Conservation (phyloP, 1,140 invertebrate genomes). For the Euura saliciscinereae region DNA sequence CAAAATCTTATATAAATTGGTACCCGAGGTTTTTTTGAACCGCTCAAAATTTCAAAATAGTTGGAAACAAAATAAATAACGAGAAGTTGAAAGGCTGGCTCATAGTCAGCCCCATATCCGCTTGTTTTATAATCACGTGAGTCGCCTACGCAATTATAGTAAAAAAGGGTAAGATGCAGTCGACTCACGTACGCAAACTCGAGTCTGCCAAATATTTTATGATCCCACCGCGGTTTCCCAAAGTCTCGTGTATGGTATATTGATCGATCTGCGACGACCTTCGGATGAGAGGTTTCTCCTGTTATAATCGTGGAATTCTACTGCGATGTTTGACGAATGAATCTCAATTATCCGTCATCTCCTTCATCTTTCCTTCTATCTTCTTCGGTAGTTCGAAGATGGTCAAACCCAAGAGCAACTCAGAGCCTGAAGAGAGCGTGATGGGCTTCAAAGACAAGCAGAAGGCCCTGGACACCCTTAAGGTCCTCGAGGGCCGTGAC, state of each 20-base stretch:
- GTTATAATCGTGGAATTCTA: too few species aligned
- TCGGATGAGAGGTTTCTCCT: not conserved
- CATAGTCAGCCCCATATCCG: not conserved
- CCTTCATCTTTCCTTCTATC: too few species aligned
- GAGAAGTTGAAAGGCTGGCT: too few species aligned
- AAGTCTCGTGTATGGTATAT: not conserved
- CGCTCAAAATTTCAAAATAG: not conserved
- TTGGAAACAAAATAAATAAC: not conserved
- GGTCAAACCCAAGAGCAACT: slow-evolving; percentile 21
- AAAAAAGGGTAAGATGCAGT: not conserved
- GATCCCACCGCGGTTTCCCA: not conserved
- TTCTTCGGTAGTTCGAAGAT: slow-evolving; percentile 11
- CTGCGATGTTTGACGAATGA: too few species aligned
- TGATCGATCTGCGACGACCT: not conserved
- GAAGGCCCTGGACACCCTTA: slow-evolving; percentile 50
- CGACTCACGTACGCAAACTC: not conserved
- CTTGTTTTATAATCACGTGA: not conserved
- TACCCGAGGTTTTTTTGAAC: too few species aligned
- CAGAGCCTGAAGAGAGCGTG: slow-evolving; percentile 23
- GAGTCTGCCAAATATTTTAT: not conserved
- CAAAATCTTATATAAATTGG: too few species aligned
- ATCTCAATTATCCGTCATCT: too few species aligned
- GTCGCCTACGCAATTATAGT: not conserved
- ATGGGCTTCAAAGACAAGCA: slow-evolving; percentile 56
- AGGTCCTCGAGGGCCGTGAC: slow-evolving; percentile 47